phyloP scores from a whole-genome alignment of 2,888 invertebrate species.

The Encarsia formosa region DNA sequence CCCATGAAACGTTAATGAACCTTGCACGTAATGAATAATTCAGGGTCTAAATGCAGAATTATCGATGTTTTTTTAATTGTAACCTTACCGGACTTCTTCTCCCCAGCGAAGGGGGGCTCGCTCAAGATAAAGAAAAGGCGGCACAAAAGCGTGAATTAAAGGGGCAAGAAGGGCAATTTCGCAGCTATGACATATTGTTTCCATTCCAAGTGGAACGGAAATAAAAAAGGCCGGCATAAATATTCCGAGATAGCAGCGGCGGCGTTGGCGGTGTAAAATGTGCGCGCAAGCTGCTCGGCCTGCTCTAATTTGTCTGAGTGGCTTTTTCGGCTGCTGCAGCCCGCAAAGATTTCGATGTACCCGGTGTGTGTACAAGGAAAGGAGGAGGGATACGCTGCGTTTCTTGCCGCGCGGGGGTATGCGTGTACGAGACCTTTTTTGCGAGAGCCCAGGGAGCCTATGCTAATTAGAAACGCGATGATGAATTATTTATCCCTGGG shows the following conservation, averaged over 20 bases:
- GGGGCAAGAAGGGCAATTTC: no score
- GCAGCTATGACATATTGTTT: slow-evolving; percentile 51
- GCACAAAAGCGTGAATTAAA: no score
- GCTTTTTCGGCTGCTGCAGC: slow-evolving; percentile 41
- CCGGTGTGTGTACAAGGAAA: not conserved
- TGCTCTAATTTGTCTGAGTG: slow-evolving; percentile 50
- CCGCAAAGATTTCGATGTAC: slow-evolving; percentile 30
- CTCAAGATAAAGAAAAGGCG: no score
- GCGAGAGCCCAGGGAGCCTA: not conserved
- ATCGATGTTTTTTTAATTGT: no score
- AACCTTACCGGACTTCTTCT: no score
- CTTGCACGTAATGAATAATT: no score
- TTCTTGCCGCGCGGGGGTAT: slow-evolving; percentile 7
- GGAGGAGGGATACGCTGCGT: not conserved
- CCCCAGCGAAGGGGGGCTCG: no score
- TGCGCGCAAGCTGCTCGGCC: slow-evolving; percentile 18
- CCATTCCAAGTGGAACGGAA: slow-evolving; percentile 47
- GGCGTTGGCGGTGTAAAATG: slow-evolving; percentile 6
- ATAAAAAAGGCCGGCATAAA: slow-evolving; percentile 50
- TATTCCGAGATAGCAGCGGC: slow-evolving; percentile 34
- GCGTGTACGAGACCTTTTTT: not conserved
- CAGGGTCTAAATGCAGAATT: no score
- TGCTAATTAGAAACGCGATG: slow-evolving; percentile 17
- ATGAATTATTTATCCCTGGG: slow-evolving; percentile 23
- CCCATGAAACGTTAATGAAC: no score